Evolutionary conservation across 2,888 invertebrate species (phyloP).

Genomic region (Leptinotarsa tumamoca): DNA sequence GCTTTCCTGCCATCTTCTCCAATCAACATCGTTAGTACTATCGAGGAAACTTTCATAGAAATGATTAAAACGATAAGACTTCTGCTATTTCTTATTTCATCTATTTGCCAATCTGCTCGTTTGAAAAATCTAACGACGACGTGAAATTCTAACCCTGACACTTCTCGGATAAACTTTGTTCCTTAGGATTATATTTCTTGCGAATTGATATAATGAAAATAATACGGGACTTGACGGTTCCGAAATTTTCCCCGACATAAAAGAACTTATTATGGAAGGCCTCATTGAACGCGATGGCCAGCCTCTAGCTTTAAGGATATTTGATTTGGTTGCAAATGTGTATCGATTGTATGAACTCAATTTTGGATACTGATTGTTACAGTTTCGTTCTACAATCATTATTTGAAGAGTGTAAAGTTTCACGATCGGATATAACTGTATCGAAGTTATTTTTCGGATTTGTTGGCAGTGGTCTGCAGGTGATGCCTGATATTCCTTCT

Average conservation of each 20-base stretch:
- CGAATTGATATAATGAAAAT: background rate
- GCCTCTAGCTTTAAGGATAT: background rate
- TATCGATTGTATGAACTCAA: background rate
- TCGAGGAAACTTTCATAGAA: background rate
- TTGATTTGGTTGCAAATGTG: background rate
- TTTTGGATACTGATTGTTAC: no score
- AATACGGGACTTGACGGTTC: background rate
- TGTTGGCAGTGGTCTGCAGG: no score
- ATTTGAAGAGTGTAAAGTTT: no score
- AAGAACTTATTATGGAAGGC: background rate
- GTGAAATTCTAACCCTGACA: background rate
- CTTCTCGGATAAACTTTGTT: slow-evolving; percentile 1
- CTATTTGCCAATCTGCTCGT: background rate
- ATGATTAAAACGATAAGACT: background rate
- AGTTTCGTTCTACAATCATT: no score
- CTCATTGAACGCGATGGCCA: background rate
- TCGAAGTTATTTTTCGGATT: no score
- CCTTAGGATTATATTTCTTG: background rate
- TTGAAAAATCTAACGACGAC: background rate
- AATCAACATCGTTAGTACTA: background rate
- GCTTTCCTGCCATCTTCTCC: background rate
- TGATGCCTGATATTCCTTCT: no score
- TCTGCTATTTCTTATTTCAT: background rate
- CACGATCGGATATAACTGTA: no score
- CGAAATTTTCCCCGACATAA: background rate